Conservation (phyloP, 2,797 vertebrate species). For the Sebastes taczanowskii region DNA sequence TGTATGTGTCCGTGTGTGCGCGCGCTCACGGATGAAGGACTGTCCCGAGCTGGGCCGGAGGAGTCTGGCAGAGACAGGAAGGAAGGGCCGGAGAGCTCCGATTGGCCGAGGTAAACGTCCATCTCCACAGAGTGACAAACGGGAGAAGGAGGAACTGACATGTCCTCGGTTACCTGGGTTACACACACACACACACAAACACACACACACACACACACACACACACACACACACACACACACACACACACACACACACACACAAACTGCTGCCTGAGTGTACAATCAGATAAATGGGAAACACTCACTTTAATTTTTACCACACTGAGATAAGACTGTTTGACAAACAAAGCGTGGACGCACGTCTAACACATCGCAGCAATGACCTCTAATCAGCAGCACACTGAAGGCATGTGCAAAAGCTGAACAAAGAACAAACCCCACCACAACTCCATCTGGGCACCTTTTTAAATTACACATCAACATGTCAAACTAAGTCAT, state of each 20-base stretch:
- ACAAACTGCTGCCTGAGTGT: not conserved
- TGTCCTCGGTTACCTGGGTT: constrained; percentile 77
- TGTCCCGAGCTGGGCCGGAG: constrained; percentile 61
- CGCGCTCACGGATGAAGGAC: constrained; percentile 78
- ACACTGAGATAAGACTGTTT: constrained; percentile 16
- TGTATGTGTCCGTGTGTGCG: not conserved
- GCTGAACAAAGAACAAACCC: not conserved
- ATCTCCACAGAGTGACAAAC: constrained; percentile 82
- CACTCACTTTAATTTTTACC: not conserved
- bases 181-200: not conserved
- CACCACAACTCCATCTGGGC: not conserved
- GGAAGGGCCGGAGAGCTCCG: constrained; percentile 68
- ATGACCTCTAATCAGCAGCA: constrained; percentile 19
- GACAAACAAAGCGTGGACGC: not conserved
- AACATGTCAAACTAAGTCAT: not conserved
- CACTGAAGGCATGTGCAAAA: not conserved
- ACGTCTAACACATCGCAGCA: not conserved
- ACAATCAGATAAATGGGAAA: not conserved
- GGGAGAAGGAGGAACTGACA: constrained; percentile 69
- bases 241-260: not conserved
- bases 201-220: too few relatives aligned
- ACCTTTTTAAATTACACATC: not conserved
- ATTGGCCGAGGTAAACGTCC: constrained; percentile 77
- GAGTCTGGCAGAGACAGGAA: constrained; percentile 79
- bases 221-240: not conserved